Base-by-base conservation (phyloP, 2,113 vertebrate species). In the Ceratotherium simum region DNA sequence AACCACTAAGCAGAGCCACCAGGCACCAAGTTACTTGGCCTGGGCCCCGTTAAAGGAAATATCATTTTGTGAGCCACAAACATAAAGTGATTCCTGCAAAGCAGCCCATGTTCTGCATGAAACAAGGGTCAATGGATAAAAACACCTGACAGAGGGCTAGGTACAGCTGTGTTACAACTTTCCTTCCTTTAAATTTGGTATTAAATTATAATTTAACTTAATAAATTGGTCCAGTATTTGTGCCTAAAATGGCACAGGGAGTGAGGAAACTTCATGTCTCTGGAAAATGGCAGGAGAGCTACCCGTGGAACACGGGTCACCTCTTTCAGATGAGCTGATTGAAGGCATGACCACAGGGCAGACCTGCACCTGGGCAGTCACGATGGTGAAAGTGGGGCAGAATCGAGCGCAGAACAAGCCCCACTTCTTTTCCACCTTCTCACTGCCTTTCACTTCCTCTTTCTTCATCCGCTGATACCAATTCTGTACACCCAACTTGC, bases 121-220 rank as follows among this genome's bases (percentile, higher is more conserved):
- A 95, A 81, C 23, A 65, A 58, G 51, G 25, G 60, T 42, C n/a
- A 75, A 1, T 51, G 62, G 58, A 69, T 75, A 93, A 81, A 96
- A 62, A 46, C 7, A n/a, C 21, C 73, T 58, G 48, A 36, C 13
- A 11, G 21, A 91, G 11, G 14, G 7, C 23, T 20, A 33, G 62
- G 36, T 20, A 21, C 58, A 56, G 23, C 23, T 36, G 33, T 48
- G 6, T 42, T 33, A 13, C 20, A n/a, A 79, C 8, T 81, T 85
- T 27, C 56, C n/a, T 92, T 75, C 13, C 39, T 93, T 88, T 72
- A 79, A 62, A 73, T 36, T 83, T 60, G 83, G n/a, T 51, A 54
- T 62, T 81, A 84, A 94, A 95, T 65, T 84, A 84, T 89, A 91
- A 95, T n/a, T 82, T 54, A 70, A 42, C 51, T 87, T 81, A 86